Percentiles rank a stretch among this genome's conserved stretches.
Evolutionary conservation across 2,888 invertebrate genomes (phyloP).

Genomic region (Orchesella flavescens): DNA sequence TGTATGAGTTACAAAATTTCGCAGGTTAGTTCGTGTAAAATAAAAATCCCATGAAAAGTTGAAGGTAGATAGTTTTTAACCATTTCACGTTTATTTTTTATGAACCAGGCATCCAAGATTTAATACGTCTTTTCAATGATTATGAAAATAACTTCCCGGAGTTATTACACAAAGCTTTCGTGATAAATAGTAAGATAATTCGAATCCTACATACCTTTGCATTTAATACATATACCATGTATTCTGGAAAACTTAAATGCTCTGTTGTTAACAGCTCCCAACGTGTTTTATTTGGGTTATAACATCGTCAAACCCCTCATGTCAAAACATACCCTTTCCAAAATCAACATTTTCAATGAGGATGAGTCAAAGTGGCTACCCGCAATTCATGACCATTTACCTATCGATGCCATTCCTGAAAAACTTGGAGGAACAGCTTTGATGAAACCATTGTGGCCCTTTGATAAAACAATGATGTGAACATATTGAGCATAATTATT

Average conservation of each 20-base stretch:
- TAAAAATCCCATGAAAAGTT: too few relatives aligned
- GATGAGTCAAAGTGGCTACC: conserved; percentile 55
- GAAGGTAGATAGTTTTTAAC: not conserved
- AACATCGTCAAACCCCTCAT: conserved; percentile 64
- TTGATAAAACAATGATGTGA: not conserved
- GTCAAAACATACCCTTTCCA: conserved; percentile 59
- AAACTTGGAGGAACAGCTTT: conserved; percentile 60
- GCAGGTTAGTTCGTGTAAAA: conserved; percentile 23
- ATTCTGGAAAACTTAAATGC: too few relatives aligned
- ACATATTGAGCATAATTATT: conserved; percentile 1
- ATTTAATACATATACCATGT: too few relatives aligned
- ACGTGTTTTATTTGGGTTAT: conserved; percentile 62
- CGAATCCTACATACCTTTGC: too few relatives aligned
- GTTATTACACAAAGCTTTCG: conserved; percentile 60
- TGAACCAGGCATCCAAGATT: conserved; percentile 57
- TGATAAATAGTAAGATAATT: conserved; percentile 62
- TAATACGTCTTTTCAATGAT: conserved; percentile 47
- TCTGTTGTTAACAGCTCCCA: conserved; percentile 49
- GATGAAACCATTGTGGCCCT: conserved; percentile 49
- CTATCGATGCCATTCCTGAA: conserved; percentile 58
- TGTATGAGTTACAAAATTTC: conserved; percentile 58
- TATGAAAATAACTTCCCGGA: conserved; percentile 66
- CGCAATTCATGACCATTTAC: conserved; percentile 49
- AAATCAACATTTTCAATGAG: conserved; percentile 57
- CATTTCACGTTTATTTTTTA: not conserved